Conservation (phyloP, 2,113 vertebrate genomes). For the Neoarius graeffei region DNA sequence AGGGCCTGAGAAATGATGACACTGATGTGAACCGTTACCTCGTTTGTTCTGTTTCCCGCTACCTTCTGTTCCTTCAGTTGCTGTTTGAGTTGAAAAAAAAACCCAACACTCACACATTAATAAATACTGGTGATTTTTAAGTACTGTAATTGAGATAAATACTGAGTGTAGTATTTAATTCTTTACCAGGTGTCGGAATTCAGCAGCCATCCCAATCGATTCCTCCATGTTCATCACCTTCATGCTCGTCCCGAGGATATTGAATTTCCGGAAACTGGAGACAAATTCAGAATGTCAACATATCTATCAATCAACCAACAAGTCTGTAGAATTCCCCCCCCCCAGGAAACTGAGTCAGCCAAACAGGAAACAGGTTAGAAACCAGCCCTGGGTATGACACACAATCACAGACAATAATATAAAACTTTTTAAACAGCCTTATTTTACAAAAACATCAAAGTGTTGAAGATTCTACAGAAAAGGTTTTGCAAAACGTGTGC, state of each 20-base stretch:
- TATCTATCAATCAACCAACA: not conserved
- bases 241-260: constrained; percentile 92
- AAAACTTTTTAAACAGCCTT: not conserved
- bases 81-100: constrained; percentile 64
- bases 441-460: not conserved
- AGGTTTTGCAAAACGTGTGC: too few species aligned
- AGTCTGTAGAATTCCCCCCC: not conserved
- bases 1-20: not conserved
- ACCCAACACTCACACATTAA: not conserved
- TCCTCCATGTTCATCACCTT: constrained; percentile 99
- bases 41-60: constrained; percentile 85
- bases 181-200: constrained; percentile 92
- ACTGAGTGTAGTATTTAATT: not conserved
- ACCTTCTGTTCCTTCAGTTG: constrained; percentile 98
- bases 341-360: not conserved
- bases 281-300: not conserved
- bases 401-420: not conserved
- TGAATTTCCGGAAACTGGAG: constrained; percentile 91
- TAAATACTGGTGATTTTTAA: not conserved
- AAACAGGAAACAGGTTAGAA: not conserved
- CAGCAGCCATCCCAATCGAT: constrained; percentile 96
- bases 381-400: not conserved
- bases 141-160: not conserved
- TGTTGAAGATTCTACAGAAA: not conserved
- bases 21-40: constrained; percentile 73